Conservation (phyloP, 1,140 invertebrate species). For the Adoxophyes honmai region DNA sequence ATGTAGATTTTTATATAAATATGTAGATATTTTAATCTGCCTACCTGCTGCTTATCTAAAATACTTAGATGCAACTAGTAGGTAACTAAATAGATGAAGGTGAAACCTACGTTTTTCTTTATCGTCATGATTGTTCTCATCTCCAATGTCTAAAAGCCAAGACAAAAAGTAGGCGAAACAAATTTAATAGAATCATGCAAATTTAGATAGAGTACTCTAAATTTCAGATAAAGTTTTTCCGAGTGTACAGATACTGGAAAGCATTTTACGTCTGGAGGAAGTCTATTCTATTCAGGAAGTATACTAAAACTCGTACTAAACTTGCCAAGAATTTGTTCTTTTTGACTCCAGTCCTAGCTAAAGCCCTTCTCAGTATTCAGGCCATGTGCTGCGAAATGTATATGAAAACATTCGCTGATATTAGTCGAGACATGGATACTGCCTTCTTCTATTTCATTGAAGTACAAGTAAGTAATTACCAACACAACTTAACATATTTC, state of each 20-base stretch:
- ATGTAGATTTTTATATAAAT: too few relatives aligned
- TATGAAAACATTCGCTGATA: conserved; percentile 79
- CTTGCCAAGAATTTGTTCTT: conserved; percentile 85
- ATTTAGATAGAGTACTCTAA: too few relatives aligned
- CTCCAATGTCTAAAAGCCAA: too few relatives aligned
- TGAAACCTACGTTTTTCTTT: too few relatives aligned
- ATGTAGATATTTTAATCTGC: too few relatives aligned
- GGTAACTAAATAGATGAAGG: too few relatives aligned
- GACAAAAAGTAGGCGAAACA: too few relatives aligned
- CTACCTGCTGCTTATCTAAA: too few relatives aligned
- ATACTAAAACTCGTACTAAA: conserved; percentile 76
- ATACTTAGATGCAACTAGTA: too few relatives aligned
- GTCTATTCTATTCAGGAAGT: conserved; percentile 84
- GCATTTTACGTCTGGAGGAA: conserved; percentile 89
- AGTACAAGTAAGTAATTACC: conserved; percentile 70
- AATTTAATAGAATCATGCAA: too few relatives aligned
- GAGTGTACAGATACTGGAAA: conserved; percentile 87
- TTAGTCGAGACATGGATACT: conserved; percentile 76
- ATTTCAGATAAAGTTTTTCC: conserved; percentile 84
- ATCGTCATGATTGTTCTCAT: too few relatives aligned
- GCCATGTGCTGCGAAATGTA: conserved; percentile 83
- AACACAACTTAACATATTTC: too few relatives aligned
- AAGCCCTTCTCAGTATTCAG: conserved; percentile 83
- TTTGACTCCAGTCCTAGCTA: conserved; percentile 83
- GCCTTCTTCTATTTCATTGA: conserved; percentile 83